Base-by-base conservation (phyloP, 2,797 vertebrate species). In the Danio jaintianensis region DNA sequence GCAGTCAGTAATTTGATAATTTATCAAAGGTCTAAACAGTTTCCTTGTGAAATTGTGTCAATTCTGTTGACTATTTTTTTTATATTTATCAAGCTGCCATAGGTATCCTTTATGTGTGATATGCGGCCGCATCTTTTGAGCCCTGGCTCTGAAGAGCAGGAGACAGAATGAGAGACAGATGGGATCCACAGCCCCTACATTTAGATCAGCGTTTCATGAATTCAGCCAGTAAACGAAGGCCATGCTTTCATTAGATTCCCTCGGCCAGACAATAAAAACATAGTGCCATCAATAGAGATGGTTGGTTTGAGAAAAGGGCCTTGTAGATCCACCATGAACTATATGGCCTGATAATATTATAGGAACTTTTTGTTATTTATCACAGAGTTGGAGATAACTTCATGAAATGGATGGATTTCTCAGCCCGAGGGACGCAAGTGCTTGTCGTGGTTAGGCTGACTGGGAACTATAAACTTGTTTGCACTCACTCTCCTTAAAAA, bases 161-260 rank as follows among this genome's bases (percentile, higher is more conserved):
- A 58, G 64, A 74, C 67, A 58, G 48, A 75, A 74, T 82, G 45
- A 43, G 71, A 80, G 45, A 79, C 82, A 82, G 79, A 77, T 83
- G 67, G 72, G 53, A 58, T 59, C 67, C 56, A 52, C 10, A 20
- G 42, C 9, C 45, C 45, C 53, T 62, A 53, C 75, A 83, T 78
- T 85, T 61, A 58, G 47, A 79, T 67, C 75, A 81, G 66, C n/a
- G n/a, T 67, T 83, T 85, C 76, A 85, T 85, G 72, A 82, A 83
- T 81, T 81, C 78, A 62, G 74, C 70, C 58, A 52, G 76, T 50
- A 56, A 82, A 64, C 62, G 38, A 53, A 56, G 45, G 3, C 53
- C 10, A 12, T 20, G 53, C 70, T 82, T 85, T 85, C 42, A 82
- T 85, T 86, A 61, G 47, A 80, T 84, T 82, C 61, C 16, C 64